These are phyloP conservation scores for Cyphomyrus plagiostoma DNA, from an alignment of 2,113 vertebrate species.

Conservation along the genomic window DNA sequence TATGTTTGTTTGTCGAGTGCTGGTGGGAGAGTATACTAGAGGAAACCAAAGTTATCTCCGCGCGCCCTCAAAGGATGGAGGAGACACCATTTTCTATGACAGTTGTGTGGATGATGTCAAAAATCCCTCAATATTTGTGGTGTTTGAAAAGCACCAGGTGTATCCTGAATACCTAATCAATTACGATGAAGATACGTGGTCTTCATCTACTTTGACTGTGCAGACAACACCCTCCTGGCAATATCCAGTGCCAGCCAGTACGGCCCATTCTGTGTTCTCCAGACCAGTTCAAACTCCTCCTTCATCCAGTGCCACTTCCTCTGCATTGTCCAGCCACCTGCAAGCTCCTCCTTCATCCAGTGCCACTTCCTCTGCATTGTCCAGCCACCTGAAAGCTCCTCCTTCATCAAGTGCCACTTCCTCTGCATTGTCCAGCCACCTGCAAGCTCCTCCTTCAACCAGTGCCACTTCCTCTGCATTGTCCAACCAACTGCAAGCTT, in stretches of 20 bases:
- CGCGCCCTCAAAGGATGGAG: conserved; percentile 66
- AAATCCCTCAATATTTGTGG: conserved; percentile 77
- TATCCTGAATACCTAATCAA: conserved; percentile 87
- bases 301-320: not conserved
- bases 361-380: not conserved
- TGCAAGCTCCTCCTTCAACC: not conserved
- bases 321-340: not conserved
- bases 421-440: not conserved
- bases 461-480: not conserved
- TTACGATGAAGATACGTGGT: conserved; percentile 45
- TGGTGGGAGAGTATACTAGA: conserved; percentile 72
- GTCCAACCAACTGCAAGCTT: not conserved
- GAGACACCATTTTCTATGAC: conserved; percentile 63
- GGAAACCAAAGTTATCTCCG: conserved; percentile 59
- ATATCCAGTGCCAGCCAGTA: not conserved
- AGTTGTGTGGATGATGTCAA: conserved; percentile 74
- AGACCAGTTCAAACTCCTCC: not conserved
- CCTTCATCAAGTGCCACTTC: not conserved
- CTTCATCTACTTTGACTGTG: not conserved
- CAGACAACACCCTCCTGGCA: too few relatives aligned
- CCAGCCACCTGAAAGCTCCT: not conserved
- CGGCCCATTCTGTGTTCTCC: not conserved
- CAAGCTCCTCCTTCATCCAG: not conserved
- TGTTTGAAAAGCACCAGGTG: conserved; percentile 84
- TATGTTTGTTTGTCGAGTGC: conserved; percentile 81